These are phyloP conservation scores for Syngnathus acus DNA, from an alignment of 2,797 vertebrate genomes.

Conservation along the genomic window DNA sequence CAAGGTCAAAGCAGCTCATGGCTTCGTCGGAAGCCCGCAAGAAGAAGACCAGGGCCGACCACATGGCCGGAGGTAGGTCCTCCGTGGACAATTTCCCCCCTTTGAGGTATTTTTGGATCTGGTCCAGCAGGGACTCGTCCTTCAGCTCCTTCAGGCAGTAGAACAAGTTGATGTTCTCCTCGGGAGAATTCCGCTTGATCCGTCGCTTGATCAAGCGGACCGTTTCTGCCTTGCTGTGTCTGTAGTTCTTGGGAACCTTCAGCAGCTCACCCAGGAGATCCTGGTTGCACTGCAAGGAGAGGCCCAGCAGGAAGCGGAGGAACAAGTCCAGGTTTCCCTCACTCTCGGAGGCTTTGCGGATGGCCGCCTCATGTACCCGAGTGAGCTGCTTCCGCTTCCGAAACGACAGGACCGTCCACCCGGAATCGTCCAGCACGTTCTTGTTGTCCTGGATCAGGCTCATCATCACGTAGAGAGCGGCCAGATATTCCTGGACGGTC, in stretches of 20 bases:
- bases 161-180: slow-evolving; percentile 21
- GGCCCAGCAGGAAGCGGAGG: slow-evolving; percentile 21
- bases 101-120: slow-evolving; percentile 12
- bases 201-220: slow-evolving; percentile 11
- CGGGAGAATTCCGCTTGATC: slow-evolving; percentile 3
- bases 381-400: background rate
- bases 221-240: background rate
- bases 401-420: background rate
- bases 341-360: slow-evolving; percentile 10
- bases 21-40: slow-evolving; percentile 9
- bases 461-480: slow-evolving; percentile 22
- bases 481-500: slow-evolving; percentile 22
- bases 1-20: slow-evolving; percentile 8
- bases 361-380: slow-evolving; percentile 9
- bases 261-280: slow-evolving; percentile 1
- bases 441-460: slow-evolving; percentile 10
- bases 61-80: background rate
- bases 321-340: slow-evolving; percentile 23
- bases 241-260: background rate
- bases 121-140: slow-evolving; percentile 10
- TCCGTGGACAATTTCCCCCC: background rate
- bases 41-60: slow-evolving; percentile 19
- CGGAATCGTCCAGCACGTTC: slow-evolving; percentile 2
- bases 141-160: slow-evolving; percentile 21
- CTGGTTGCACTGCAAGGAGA: slow-evolving; percentile 16